A percentile compares a stretch with the other conserved stretches of the same genome.
These are phyloP conservation scores for Tetramorium alpestre DNA, from an alignment of 1,140 invertebrate genomes.

Conservation along the genomic window DNA sequence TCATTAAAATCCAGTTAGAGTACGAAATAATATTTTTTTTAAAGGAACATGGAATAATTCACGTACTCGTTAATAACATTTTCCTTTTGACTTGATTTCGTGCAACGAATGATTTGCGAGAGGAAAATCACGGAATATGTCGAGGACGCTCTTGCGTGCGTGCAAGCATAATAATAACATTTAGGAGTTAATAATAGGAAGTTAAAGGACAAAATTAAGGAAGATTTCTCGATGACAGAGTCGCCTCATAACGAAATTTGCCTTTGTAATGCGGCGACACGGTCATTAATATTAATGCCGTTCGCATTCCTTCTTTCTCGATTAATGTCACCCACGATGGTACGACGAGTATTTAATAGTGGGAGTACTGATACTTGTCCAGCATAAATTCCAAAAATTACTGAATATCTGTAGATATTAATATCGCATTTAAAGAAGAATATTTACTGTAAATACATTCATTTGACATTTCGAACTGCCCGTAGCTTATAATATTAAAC, in stretches of 20 bases:
- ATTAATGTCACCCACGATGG: constrained; percentile 32
- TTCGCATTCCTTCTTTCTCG: constrained; percentile 38
- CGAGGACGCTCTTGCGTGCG: background rate
- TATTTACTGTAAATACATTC: background rate
- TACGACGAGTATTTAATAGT: background rate
- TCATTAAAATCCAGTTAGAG: too few species aligned
- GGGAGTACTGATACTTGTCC: background rate
- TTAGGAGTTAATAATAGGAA: constrained; percentile 48
- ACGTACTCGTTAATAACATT: background rate
- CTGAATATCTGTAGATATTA: background rate
- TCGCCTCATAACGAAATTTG: constrained; percentile 14
- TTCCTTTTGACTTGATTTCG: background rate
- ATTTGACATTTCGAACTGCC: background rate
- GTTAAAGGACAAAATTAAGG: constrained; percentile 35
- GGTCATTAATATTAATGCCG: constrained; percentile 49
- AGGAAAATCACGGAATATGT: background rate
- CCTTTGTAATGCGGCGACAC: constrained; percentile 23
- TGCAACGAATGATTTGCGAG: background rate
- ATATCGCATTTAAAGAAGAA: background rate
- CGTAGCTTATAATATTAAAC: background rate
- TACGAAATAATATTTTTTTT: background rate
- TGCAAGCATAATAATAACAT: constrained; percentile 2
- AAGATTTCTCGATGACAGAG: constrained; percentile 9
- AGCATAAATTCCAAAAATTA: background rate
- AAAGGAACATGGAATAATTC: background rate